phyloP scores from a whole-genome alignment of 2,113 vertebrate genomes.

The Carassius gibelio region DNA sequence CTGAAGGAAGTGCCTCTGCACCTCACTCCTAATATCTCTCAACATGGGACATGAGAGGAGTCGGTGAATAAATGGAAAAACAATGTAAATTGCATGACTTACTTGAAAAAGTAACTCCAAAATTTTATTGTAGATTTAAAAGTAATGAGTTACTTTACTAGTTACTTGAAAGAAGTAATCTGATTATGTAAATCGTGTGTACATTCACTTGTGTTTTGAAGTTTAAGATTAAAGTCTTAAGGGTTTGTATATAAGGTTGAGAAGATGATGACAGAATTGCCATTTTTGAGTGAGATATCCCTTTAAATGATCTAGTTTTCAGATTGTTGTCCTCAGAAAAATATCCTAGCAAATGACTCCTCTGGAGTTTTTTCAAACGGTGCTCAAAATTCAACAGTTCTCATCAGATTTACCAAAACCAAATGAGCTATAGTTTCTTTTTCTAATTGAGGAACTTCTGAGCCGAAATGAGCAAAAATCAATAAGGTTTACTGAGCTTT shows the following conservation, averaged over 20 bases:
- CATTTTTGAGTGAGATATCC: too few species aligned
- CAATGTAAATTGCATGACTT: too few species aligned
- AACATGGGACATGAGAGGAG: too few species aligned
- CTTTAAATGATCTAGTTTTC: not conserved
- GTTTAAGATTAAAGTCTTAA: not conserved
- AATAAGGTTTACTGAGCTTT: not conserved
- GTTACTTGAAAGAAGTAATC: too few species aligned
- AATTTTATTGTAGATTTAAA: too few species aligned
- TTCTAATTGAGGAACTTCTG: not conserved
- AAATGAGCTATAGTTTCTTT: not conserved
- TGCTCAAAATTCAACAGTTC: not conserved
- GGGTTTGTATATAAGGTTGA: not conserved
- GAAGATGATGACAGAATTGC: not conserved
- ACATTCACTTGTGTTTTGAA: not conserved
- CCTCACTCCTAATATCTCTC: too few species aligned
- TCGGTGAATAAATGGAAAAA: too few species aligned
- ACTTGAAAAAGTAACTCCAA: too few species aligned
- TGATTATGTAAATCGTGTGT: too few species aligned
- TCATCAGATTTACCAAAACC: too few species aligned
- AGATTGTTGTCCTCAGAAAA: not conserved
- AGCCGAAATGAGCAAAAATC: not conserved
- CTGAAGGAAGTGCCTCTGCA: too few species aligned
- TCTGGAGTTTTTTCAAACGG: not conserved
- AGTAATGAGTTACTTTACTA: too few species aligned
- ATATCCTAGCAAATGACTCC: not conserved